A percentile compares a stretch with the other conserved stretches of the same genome.
These are phyloP conservation scores for Leuciscus idus DNA, from an alignment of 2,113 vertebrate species.

Conservation along the genomic window DNA sequence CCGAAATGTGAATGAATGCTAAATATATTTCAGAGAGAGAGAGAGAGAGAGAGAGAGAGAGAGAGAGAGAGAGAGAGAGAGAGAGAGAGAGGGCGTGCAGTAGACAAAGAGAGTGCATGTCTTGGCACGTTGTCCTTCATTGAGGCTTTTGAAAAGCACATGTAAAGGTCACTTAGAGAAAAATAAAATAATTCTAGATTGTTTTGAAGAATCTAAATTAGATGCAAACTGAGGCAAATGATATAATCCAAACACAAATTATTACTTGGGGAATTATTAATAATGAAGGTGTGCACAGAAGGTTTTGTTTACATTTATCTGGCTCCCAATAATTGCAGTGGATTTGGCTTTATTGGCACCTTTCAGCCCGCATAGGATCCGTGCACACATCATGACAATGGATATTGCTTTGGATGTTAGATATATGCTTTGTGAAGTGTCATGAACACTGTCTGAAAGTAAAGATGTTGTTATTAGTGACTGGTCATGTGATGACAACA, in stretches of 20 bases:
- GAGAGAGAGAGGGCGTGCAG: not conserved
- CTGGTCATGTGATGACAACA: not conserved
- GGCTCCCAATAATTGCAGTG: not conserved
- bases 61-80: not conserved
- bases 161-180: constrained; percentile 21
- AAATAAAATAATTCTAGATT: not conserved
- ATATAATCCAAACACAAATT: not conserved
- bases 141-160: constrained; percentile 29
- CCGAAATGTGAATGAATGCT: constrained; percentile 21
- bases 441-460: no score
- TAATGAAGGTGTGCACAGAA: not conserved
- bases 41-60: constrained; percentile 32
- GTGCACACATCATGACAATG: not conserved
- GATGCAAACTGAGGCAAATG: not conserved
- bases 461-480: no score
- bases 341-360: not conserved
- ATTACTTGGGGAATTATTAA: not conserved
- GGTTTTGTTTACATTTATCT: constrained; percentile 1
- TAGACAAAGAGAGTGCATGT: constrained; percentile 52
- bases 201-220: not conserved
- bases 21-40: constrained; percentile 25
- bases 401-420: not conserved
- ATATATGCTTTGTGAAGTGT: not conserved
- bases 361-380: not conserved
- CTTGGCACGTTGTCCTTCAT: constrained; percentile 53